phyloP scores from a whole-genome alignment of 2,113 vertebrate genomes.

The Phalacrocorax carbo region DNA sequence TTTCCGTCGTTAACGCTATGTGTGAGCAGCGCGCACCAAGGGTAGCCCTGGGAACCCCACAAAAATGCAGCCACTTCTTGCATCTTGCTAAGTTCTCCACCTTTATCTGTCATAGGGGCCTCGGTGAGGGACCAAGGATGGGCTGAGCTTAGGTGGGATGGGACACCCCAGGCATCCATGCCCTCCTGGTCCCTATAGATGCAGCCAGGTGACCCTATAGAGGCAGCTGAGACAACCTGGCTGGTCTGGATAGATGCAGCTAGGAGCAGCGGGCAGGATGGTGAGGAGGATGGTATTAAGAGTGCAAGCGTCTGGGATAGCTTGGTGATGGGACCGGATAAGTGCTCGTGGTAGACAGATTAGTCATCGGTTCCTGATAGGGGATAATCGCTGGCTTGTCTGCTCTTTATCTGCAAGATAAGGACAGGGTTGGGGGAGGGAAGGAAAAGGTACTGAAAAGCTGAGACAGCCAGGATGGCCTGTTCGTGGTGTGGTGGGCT shows the following conservation, averaged over 20 bases:
- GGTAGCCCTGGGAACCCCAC: background rate
- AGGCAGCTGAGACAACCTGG: background rate
- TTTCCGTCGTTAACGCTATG: background rate
- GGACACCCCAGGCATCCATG: background rate
- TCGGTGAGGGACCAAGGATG: background rate
- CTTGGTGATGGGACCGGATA: background rate
- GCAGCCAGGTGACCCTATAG: background rate
- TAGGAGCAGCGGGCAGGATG: background rate
- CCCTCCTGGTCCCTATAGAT: background rate
- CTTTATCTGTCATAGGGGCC: background rate
- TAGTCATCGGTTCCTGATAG: constrained; percentile 52
- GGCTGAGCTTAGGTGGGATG: background rate
- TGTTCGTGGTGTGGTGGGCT: background rate
- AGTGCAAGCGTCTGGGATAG: background rate
- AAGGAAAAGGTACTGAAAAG: background rate
- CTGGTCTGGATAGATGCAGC: background rate
- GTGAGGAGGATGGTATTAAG: background rate
- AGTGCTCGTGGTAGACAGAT: constrained; percentile 26
- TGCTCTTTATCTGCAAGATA: constrained; percentile 45
- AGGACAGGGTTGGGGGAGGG: background rate
- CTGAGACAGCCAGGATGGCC: background rate
- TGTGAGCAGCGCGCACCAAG: background rate
- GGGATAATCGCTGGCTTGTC: constrained; percentile 57
- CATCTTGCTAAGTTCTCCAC: background rate
- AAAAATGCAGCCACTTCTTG: background rate